Conservation (phyloP, 2,888 invertebrate genomes). For the Cistogaster globosa region DNA sequence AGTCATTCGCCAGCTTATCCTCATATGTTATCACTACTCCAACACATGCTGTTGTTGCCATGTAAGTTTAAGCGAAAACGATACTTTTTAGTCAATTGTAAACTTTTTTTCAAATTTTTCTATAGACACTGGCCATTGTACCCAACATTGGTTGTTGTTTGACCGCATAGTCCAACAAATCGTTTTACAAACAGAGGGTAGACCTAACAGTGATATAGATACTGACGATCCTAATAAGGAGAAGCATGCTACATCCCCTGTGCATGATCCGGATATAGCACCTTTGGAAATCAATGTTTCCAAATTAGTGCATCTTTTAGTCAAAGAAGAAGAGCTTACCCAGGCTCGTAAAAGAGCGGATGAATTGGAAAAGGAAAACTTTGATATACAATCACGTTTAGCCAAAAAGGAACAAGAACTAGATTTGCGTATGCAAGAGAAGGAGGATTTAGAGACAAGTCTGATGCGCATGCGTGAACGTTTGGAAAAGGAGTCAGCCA, state of each 20-base stretch:
- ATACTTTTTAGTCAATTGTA: not conserved
- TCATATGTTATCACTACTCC: conserved; percentile 94
- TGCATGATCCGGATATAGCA: conserved; percentile 91
- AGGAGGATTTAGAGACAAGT: conserved; percentile 94
- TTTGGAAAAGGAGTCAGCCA: conserved; percentile 93
- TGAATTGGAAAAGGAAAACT: conserved; percentile 93
- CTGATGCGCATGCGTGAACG: conserved; percentile 92
- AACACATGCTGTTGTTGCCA: conserved; percentile 93
- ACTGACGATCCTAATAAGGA: conserved; percentile 81
- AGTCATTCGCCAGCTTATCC: conserved; percentile 97
- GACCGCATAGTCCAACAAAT: conserved; percentile 97
- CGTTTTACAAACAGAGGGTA: conserved; percentile 89
- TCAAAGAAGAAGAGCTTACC: conserved; percentile 96
- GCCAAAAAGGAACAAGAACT: conserved; percentile 97
- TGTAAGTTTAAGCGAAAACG: conserved; percentile 83
- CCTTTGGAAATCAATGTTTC: conserved; percentile 95
- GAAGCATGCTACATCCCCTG: conserved; percentile 76
- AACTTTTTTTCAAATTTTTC: not conserved
- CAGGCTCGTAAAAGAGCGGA: conserved; percentile 94
- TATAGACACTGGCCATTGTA: conserved; percentile 92
- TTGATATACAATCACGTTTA: conserved; percentile 92
- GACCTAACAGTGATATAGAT: conserved; percentile 81
- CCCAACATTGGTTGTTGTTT: conserved; percentile 96
- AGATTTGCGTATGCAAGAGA: conserved; percentile 94
- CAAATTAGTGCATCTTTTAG: conserved; percentile 94